Base-by-base conservation (phyloP, 2,113 vertebrate species). In the Benitochromis conjunctus region DNA sequence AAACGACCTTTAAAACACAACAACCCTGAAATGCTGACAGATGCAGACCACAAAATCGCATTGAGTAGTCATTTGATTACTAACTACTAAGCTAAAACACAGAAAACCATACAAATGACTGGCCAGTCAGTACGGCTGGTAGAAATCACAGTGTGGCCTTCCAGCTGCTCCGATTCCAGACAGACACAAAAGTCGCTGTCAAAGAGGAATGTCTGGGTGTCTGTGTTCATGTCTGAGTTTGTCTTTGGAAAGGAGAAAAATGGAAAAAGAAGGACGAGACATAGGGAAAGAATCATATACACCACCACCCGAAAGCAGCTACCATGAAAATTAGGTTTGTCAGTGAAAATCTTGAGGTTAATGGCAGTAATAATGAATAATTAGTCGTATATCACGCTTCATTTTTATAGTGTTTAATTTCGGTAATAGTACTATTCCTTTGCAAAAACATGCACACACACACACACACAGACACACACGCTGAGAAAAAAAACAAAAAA, bases 131-230 rank as follows among this genome's bases (percentile, higher is more conserved):
- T 76, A 38, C 86, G 66, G 79, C 80, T 86, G 74, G 83, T 79
- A 94, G 48, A 91, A 91, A 88, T 86, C 84, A 92, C 90, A 91
- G 34, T 79, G 81, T 56, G 90, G 90, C 86, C 51, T 84, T 85
- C 88, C 91, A 94, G 88, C 93, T 94, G 90, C 86, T 87, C 14
- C 62, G 5, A 74, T 81, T 93, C 85, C 88, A 92, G 87, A 93
- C 90, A 81, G 88, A 91, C 89, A 91, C 86, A 79, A 86, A 90
- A 85, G 89, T 93, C 74, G 87, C 54, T 82, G 83, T 88, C 84
- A 91, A 51, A 81, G 74, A 69, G 89, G 92, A 95, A 95, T 93
- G 93, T 94, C 90, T 90, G 83, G 82, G 76, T 57, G 89, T 92
- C 81, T 91, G 83, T 6, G 77, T 76, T 89, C 36, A 6, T 91